Evolutionary conservation across 2,113 vertebrate genomes (phyloP).

Genomic region (Brienomyrus brachyistius): DNA sequence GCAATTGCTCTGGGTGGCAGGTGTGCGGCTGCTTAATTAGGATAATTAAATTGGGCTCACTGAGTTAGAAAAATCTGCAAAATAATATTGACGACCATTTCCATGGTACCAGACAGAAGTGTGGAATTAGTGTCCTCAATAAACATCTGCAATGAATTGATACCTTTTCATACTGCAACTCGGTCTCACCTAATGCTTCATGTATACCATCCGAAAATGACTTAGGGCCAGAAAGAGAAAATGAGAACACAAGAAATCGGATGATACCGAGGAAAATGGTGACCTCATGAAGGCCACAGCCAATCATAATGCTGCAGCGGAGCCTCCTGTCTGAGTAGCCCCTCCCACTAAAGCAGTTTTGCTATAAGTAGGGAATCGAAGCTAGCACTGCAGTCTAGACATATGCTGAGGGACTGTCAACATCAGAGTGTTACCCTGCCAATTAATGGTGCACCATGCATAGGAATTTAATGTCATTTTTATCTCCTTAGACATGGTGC

Average conservation of each 20-base stretch:
- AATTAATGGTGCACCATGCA: no score
- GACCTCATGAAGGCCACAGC: background rate
- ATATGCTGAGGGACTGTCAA: no score
- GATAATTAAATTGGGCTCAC: background rate
- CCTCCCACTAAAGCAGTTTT: no score
- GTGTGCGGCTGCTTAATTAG: background rate
- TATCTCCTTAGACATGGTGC: no score
- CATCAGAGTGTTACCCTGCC: no score
- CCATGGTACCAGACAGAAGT: background rate
- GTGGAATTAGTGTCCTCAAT: background rate
- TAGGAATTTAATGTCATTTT: no score
- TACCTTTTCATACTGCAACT: background rate
- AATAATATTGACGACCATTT: background rate
- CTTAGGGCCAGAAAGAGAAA: background rate
- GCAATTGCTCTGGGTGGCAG: background rate
- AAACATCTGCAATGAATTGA: background rate
- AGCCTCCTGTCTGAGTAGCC: no score
- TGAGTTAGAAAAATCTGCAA: background rate
- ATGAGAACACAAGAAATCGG: background rate
- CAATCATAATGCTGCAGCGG: no score
- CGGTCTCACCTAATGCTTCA: background rate
- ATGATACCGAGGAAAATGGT: background rate
- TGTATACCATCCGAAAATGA: background rate
- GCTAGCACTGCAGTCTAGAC: no score
- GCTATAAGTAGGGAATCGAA: no score